Evolutionary conservation across 2,113 vertebrate species (phyloP).

Genomic region (Malurus melanocephalus): DNA sequence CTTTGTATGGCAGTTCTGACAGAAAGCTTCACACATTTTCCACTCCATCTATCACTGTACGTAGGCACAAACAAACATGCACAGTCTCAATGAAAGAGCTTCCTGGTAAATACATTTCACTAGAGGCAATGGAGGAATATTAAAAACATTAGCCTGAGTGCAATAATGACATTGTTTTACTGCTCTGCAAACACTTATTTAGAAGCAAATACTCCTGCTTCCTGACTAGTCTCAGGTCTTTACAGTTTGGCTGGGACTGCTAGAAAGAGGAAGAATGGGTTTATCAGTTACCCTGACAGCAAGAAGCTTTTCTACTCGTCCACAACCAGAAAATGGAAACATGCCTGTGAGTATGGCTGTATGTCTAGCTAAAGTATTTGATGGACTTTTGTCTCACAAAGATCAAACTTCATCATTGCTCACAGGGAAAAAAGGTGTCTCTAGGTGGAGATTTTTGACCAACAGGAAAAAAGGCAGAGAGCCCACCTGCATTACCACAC

Average conservation of each 20-base stretch:
- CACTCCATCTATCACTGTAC: accelerated
- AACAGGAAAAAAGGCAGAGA: not conserved
- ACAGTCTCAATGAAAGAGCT: not conserved
- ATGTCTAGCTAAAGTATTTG: not conserved
- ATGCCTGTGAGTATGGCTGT: not conserved
- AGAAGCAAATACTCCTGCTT: not conserved
- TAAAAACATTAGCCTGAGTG: not conserved
- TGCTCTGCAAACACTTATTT: not conserved
- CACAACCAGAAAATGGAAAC: not conserved
- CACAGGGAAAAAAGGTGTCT: not conserved
- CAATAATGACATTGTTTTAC: not conserved
- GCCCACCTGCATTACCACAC: not conserved
- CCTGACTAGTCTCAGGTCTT: not conserved
- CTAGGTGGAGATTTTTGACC: not conserved
- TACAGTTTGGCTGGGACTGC: not conserved
- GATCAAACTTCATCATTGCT: not conserved
- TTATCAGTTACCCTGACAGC: not conserved
- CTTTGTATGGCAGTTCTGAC: not conserved
- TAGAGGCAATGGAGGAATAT: not conserved
- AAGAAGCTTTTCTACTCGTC: not conserved
- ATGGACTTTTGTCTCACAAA: not conserved
- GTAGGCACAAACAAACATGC: not conserved
- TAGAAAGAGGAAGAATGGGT: not conserved
- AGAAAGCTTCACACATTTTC: not conserved
- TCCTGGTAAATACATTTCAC: not conserved